phyloP scores from a whole-genome alignment of 1,140 invertebrate genomes.

The Ectropis grisescens region DNA sequence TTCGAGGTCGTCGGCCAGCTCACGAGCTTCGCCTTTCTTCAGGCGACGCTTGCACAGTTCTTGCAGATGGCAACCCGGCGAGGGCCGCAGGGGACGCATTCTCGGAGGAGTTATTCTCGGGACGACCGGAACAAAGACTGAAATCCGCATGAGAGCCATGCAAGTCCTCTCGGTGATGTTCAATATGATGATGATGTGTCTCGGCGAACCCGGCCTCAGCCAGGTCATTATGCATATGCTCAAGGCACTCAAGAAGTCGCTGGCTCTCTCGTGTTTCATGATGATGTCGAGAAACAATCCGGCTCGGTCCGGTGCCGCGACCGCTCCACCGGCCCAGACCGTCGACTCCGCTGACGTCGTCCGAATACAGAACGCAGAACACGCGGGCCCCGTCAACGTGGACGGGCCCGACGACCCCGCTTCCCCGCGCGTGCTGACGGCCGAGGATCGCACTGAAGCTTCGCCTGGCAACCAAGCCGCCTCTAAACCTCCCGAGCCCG shows the following conservation, averaged over 20 bases:
- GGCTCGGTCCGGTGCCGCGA: slow-evolving; percentile 18
- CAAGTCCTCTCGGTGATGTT: slow-evolving; percentile 65
- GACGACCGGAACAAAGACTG: slow-evolving; percentile 52
- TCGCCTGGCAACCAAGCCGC: slow-evolving; percentile 2
- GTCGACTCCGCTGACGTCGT: slow-evolving; percentile 39
- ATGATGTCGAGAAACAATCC: slow-evolving; percentile 50
- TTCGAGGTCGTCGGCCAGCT: slow-evolving; percentile 18
- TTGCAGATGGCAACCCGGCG: slow-evolving; percentile 35
- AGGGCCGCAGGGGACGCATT: slow-evolving; percentile 31
- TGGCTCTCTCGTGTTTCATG: slow-evolving; percentile 61
- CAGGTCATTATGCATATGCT: slow-evolving; percentile 63
- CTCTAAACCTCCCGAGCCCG: not conserved
- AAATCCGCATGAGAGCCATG: slow-evolving; percentile 61
- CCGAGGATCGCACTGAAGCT: too few relatives aligned
- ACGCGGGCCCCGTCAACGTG: slow-evolving; percentile 43
- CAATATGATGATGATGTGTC: slow-evolving; percentile 66
- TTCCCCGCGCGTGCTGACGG: too few relatives aligned
- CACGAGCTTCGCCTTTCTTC: slow-evolving; percentile 26
- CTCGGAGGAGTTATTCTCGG: slow-evolving; percentile 16
- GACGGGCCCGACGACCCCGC: slow-evolving; percentile 37
- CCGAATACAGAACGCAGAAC: slow-evolving; percentile 44
- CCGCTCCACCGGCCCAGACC: slow-evolving; percentile 20
- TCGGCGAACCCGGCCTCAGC: slow-evolving; percentile 54
- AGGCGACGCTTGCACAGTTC: slow-evolving; percentile 27
- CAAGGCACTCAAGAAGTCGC: slow-evolving; percentile 52